Evolutionary conservation across 1,140 invertebrate species (phyloP), one percentile per base, ranked within the genome.

Genomic region (Pogonognathellus flavescens): DNA sequence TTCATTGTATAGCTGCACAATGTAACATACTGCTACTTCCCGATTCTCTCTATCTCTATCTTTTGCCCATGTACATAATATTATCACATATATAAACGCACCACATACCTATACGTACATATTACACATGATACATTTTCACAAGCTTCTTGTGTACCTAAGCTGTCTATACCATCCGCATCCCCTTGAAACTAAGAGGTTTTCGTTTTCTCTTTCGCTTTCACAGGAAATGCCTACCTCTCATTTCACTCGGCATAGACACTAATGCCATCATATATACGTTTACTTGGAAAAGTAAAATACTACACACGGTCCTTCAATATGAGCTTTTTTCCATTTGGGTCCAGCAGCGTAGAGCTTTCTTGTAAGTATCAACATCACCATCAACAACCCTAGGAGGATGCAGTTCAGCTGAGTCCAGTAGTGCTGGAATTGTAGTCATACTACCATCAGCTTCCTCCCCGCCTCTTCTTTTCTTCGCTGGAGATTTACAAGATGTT

Each of bases 401-500:
- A 60, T 70, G 10, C 22, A 41, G 22, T 70, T 14, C 25, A 70
- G 25, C 16, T 11, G 60, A 66, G 20, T 66, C 10, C 16, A 66
- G 9, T 62, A 10, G 16, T 11, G 20, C 55, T n/a, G 7, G 9
- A 59, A 18, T 18, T 18, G 14, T 59, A n/a, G 14, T 59, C 55
- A 59, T 18, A 59, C 11, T 55, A 53, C 53, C 11, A 55, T 55
- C 53, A 55, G 53, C 62, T 25, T 66, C 62, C 62, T 66, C 62
- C 25, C 62, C 62, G 62, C 53, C 80, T 59, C 18, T 66, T 66
- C 59, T 13, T 57, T 83, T 66, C 55, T 50, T 62, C 22, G 7
- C 1, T 0, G 14, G 55, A 83, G 82, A 83, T 83, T 83, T 83
- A 83, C 82, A 83, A 10, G 59, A 83, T 83, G 82, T 83, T 83